Base-by-base conservation (phyloP, 2,888 invertebrate species). In the Hypomecis punctinalis region DNA sequence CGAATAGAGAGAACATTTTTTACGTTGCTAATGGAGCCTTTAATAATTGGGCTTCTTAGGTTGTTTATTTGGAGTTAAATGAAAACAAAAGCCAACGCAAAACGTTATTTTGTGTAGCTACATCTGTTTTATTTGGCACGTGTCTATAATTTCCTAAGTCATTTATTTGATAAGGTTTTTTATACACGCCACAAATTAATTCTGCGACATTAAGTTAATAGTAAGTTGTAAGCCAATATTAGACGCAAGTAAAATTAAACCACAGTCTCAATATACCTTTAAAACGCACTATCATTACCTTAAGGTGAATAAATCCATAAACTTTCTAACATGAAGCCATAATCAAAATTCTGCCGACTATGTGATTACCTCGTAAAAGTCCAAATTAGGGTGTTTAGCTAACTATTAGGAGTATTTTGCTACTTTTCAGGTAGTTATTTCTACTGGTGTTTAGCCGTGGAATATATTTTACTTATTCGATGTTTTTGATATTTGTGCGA, bases 231-330 rank as follows among this genome's bases (percentile, higher is more conserved):
- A 23, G 23, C 23, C 23, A 23, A 2, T 40, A 52, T 52, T 52
- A 52, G 10, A 6, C 1, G 10, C 9, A 23, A 40, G 13, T 39
- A 6, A 47, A n/a, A 39, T n/a, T 47, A 48, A 23, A 39, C 39
- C 47, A 39, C n/a, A 47, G 10, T 23, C 10, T n/a, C 10, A 40
- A 48, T 40, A 56, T 56, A 10, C 33, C 11, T 56, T 37, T 36
- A 36, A 45, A 55, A 55, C 46, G 13, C 10, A 47, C 9, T 23
- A 5, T 40, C 37, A 36, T 47, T 56, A 56, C 40, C 40, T 36
- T 10, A 5, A 40, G 56, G 56, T 56, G 56, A 56, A 56, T 47
- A 47, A 33, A 33, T n/a, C 56, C 46, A 56, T 56, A 56, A 56
- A 56, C 13, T 23, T 37, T 7, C 33, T 10, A 56, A 46, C 45